Percentiles rank a stretch among this genome's conserved stretches.
Evolutionary conservation across 2,797 vertebrate genomes (phyloP).

Genomic region (Neosilurus mollespiculum): DNA sequence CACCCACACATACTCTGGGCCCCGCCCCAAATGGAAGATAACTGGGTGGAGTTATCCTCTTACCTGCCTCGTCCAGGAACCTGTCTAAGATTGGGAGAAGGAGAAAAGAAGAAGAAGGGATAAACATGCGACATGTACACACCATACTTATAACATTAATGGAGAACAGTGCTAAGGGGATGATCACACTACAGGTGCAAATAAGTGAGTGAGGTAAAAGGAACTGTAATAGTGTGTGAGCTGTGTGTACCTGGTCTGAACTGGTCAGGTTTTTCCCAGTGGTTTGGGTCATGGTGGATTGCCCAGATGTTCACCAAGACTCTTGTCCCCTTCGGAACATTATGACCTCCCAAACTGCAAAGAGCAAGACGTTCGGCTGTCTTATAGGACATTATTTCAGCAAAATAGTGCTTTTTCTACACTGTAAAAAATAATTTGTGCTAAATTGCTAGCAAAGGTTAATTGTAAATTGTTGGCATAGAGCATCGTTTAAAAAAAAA

Average conservation of each 20-base stretch:
- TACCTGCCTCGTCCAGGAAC: slow-evolving; percentile 71
- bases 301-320: slow-evolving; percentile 81
- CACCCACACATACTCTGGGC: slow-evolving; percentile 76
- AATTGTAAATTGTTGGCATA: neutral
- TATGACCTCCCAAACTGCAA: slow-evolving; percentile 69
- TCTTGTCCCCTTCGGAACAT: slow-evolving; percentile 66
- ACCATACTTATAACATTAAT: neutral
- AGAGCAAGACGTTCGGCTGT: neutral
- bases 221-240: neutral
- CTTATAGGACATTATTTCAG: neutral
- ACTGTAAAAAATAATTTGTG: neutral
- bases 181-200: neutral
- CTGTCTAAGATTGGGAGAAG: slow-evolving; percentile 62
- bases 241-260: slow-evolving; percentile 70
- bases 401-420: neutral
- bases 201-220: no score
- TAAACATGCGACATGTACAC: neutral
- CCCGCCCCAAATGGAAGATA: slow-evolving; percentile 79
- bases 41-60: slow-evolving; percentile 59
- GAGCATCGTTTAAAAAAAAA: neutral
- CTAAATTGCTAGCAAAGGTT: neutral
- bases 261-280: slow-evolving; percentile 73
- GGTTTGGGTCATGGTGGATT: slow-evolving; percentile 73
- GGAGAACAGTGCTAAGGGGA: neutral
- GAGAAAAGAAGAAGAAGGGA: neutral